Percentiles rank a stretch among this genome's conserved stretches.
Evolutionary conservation across 2,888 invertebrate genomes (phyloP).

Genomic region (Polietes domitor): DNA sequence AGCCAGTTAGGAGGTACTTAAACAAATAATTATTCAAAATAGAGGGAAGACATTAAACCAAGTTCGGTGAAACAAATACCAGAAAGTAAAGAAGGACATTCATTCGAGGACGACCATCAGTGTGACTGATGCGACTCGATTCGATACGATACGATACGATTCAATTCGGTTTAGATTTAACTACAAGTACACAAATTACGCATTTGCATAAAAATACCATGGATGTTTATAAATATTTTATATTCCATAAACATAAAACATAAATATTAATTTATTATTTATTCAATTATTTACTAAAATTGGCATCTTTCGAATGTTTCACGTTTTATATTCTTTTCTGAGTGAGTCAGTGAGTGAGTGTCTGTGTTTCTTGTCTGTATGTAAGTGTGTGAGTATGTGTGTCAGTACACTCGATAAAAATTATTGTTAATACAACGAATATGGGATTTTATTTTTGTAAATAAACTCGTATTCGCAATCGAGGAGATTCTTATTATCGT

Average conservation of each 20-base stretch:
- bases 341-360: background rate
- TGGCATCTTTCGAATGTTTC: conserved; percentile 17
- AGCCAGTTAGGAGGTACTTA: background rate
- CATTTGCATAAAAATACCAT: conserved; percentile 11
- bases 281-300: conserved; percentile 18
- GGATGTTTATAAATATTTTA: background rate
- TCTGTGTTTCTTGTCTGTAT: background rate
- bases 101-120: background rate
- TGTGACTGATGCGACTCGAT: background rate
- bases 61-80: background rate
- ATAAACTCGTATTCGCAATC: background rate
- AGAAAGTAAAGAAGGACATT: background rate
- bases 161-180: background rate
- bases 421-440: conserved; percentile 3
- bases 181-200: background rate
- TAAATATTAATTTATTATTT: conserved; percentile 11
- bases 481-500: conserved; percentile 19
- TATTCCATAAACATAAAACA: conserved; percentile 13
- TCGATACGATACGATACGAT: background rate
- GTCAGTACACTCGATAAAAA: background rate
- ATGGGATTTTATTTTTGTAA: background rate
- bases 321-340: background rate
- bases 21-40: conserved; percentile 22
- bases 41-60: conserved; percentile 7
- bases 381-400: background rate